Base-by-base conservation (phyloP, 2,797 vertebrate genomes). In the Mionectes olivaceus region DNA sequence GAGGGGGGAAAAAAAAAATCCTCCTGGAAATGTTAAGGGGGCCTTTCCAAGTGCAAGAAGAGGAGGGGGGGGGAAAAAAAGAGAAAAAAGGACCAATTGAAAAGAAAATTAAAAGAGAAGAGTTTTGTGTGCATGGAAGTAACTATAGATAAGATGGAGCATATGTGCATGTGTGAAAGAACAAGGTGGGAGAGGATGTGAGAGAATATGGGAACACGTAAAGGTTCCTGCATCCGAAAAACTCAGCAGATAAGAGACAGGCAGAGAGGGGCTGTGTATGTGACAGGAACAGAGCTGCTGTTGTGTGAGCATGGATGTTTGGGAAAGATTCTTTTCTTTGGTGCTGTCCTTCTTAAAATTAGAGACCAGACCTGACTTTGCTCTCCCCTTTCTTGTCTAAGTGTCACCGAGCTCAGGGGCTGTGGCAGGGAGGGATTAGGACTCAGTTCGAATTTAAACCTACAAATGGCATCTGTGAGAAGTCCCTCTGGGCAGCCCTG, bases 161-260 rank as follows among this genome's bases (percentile, higher is more conserved):
- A 93, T 87, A 89, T 93, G 90, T 92, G 81, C 83, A 93, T 92
- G 90, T 95, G 96, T 93, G 93, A 91, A 91, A 94, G 95, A 89
- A 73, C 87, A 86, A 94, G 76, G 92, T 95, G 93, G 92, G 70
- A 95, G 92, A 89, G 83, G 46, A 74, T 27, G 76, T 24, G 89
- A 92, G 63, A 89, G 88, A 79, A 91, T 25, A 56, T 44, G 59
- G 94, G 93, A 96, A 88, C 85, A 76, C 9, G 1, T 41, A 43
- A 84, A 85, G 35, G 68, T n/a, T 91, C 73, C 61, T 64, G 43
- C 56, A 37, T 63, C 71, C 60, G 69, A 90, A 59, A 82, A 73
- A 35, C 27, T 49, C 41, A 2, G 1, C 52, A 60, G 53, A 14
- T 10, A 28, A 41, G 63, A 57, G 65, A 17, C 69, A 88, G 89